These are phyloP conservation scores for Venturia canescens DNA, from an alignment of 1,140 invertebrate species.

Conservation along the genomic window DNA sequence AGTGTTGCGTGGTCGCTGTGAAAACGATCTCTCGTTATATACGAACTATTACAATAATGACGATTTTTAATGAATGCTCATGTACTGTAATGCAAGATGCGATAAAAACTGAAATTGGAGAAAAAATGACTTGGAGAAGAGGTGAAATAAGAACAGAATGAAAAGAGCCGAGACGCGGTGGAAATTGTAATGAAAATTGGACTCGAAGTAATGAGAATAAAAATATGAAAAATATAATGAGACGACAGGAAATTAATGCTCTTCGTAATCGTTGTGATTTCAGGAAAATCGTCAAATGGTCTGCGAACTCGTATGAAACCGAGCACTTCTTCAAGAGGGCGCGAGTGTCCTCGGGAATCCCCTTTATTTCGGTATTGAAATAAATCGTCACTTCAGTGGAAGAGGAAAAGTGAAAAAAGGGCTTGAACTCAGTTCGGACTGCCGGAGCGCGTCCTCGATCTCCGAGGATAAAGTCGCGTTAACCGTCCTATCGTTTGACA, in stretches of 20 bases:
- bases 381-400: not conserved
- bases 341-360: slow-evolving; percentile 38
- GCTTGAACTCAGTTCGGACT: not conserved
- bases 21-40: slow-evolving; percentile 1
- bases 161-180: not conserved
- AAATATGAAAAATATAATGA: not conserved
- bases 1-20: not conserved
- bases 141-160: not conserved
- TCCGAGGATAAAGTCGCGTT: too few relatives aligned
- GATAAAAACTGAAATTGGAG: not conserved
- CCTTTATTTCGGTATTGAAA: not conserved
- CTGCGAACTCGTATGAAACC: slow-evolving; percentile 9
- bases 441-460: too few relatives aligned
- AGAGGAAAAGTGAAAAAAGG: slow-evolving; percentile 4
- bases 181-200: too few relatives aligned
- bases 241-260: too few relatives aligned
- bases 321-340: not conserved
- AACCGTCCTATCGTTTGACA: too few relatives aligned
- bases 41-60: slow-evolving; percentile 1
- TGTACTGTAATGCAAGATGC: not conserved
- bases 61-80: too few relatives aligned
- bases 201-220: not conserved
- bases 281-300: not conserved
- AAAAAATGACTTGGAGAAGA: not conserved
- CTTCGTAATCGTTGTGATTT: not conserved